phyloP scores from a whole-genome alignment of 2,797 vertebrate species.

The Borostomias antarcticus region DNA sequence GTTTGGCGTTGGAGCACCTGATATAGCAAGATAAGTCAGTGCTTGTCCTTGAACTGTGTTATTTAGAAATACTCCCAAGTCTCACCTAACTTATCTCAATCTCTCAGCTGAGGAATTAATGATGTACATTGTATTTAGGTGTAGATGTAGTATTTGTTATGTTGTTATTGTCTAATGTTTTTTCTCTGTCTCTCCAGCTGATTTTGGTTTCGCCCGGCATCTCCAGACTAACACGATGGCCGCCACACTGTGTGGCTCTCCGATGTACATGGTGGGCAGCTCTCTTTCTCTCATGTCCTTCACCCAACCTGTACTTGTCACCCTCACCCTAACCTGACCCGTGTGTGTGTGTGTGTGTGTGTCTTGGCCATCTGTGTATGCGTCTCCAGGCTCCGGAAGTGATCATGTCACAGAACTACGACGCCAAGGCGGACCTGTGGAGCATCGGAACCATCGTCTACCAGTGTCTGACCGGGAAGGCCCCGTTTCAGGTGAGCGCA shows the following conservation, averaged over 20 bases:
- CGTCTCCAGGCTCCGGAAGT: conserved; percentile 92
- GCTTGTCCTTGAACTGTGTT: neutral
- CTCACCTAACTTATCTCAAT: no score
- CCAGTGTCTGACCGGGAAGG: conserved; percentile 96
- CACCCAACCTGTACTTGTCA: conserved; percentile 8
- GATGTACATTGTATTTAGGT: no score
- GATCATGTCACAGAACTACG: conserved; percentile 97
- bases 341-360: no score
- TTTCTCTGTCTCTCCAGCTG: conserved; percentile 73
- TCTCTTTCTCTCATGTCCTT: neutral
- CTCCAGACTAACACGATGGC: conserved; percentile 97
- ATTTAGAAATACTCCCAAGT: neutral
- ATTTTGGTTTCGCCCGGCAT: conserved; percentile 95
- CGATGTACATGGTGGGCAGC: conserved; percentile 96
- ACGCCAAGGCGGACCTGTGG: conserved; percentile 98
- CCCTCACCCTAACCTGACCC: no score
- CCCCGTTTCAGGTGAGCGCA: conserved; percentile 89
- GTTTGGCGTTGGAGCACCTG: neutral
- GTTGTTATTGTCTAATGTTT: neutral
- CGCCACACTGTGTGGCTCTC: conserved; percentile 94
- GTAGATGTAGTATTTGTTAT: no score
- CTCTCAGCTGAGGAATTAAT: no score
- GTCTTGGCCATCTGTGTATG: no score
- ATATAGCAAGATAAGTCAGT: neutral
- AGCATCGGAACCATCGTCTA: conserved; percentile 96